Evolutionary conservation across 2,113 vertebrate genomes (phyloP).

Genomic region (Grallaria varia): DNA sequence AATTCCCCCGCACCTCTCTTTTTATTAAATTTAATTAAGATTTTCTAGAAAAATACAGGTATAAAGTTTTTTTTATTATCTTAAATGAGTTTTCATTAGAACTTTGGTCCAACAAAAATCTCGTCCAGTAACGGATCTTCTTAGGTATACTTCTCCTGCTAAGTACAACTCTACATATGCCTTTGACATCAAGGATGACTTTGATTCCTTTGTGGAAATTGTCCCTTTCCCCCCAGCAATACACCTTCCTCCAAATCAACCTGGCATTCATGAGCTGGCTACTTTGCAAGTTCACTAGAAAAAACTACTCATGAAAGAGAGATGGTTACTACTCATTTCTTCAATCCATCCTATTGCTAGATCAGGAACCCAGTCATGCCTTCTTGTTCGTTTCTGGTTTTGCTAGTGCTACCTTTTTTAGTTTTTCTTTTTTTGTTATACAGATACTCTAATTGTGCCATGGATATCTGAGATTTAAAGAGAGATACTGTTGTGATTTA

Average conservation of each 20-base stretch:
- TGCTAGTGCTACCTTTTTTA: not conserved
- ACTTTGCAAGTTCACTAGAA: not conserved
- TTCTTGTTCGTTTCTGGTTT: not conserved
- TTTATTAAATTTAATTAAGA: not conserved
- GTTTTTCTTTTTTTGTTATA: not conserved
- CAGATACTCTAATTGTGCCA: not conserved
- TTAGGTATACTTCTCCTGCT: not conserved
- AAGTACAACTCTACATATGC: not conserved
- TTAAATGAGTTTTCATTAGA: not conserved
- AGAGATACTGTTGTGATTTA: not conserved
- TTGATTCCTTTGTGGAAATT: not conserved
- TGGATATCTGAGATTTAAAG: not conserved
- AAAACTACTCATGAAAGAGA: not conserved
- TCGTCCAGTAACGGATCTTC: not conserved
- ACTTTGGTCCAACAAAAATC: not conserved
- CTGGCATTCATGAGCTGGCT: not conserved
- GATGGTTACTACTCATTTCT: not conserved
- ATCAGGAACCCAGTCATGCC: not conserved
- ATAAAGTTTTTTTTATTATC: not conserved
- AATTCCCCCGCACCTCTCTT: accelerated
- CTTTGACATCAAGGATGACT: not conserved
- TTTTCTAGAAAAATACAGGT: not conserved
- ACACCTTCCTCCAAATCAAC: not conserved
- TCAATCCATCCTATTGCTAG: not conserved
- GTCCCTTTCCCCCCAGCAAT: not conserved